phyloP scores from a whole-genome alignment of 2,113 vertebrate species.

The Sterrhoptilus dennistouni region DNA sequence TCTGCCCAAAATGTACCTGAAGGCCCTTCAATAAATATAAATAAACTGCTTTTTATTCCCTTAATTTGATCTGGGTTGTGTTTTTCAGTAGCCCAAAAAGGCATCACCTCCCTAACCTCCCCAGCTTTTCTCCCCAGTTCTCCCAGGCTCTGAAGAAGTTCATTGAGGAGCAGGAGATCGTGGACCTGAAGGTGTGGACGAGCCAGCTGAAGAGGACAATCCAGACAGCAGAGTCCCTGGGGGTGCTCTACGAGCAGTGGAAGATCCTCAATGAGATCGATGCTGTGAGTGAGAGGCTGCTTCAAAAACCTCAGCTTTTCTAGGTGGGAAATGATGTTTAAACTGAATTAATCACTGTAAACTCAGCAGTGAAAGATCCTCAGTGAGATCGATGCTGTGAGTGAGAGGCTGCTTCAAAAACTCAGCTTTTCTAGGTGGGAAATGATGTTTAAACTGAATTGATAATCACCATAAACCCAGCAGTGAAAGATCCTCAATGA shows the following conservation, averaged over 20 bases:
- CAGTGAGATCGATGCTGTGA: constrained; percentile 95
- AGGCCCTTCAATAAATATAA: neutral
- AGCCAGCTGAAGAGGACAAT: constrained; percentile 96
- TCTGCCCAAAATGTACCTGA: neutral
- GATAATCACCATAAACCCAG: neutral
- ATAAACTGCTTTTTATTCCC: neutral
- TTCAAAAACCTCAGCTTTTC: neutral
- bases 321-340: fast-evolving
- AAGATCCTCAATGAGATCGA: constrained; percentile 98
- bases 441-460: neutral
- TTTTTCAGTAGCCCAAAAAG: neutral
- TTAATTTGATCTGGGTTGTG: neutral
- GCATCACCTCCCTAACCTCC: neutral
- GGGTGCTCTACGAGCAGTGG: constrained; percentile 94
- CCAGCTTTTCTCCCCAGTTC: constrained; percentile 72
- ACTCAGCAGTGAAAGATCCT: constrained; percentile 94
- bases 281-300: constrained; percentile 80
- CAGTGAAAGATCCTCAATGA: constrained; percentile 98
- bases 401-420: neutral
- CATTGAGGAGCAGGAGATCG: constrained; percentile 87
- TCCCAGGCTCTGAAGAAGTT: constrained; percentile 83
- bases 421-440: neutral
- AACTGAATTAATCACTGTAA: neutral
- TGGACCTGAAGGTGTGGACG: constrained; percentile 95
- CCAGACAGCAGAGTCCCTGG: constrained; percentile 91